Percentiles rank a stretch among this genome's conserved stretches.
Conservation (phyloP, 2,888 invertebrate species). For the Glyphotaelius pellucidus region DNA sequence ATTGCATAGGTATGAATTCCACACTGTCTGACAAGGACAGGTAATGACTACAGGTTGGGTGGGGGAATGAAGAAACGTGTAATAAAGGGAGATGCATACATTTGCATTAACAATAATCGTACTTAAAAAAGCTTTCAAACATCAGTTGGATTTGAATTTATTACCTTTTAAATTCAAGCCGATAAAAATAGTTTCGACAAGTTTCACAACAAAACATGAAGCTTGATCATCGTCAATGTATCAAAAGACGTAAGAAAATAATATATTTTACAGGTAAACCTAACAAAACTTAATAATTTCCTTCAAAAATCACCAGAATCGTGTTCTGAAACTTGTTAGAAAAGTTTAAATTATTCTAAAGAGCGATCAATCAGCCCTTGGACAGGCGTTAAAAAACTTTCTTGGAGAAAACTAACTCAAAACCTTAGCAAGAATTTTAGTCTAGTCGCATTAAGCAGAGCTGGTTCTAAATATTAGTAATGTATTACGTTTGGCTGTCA, state of each 20-base stretch:
- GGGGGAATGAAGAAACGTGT: no score
- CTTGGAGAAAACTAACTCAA: background rate
- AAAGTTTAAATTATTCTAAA: constrained; percentile 4
- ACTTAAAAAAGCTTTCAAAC: no score
- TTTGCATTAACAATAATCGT: no score
- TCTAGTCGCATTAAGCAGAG: background rate
- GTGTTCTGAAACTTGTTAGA: background rate
- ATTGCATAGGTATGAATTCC: no score
- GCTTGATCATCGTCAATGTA: no score
- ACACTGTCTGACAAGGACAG: no score
- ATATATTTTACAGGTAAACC: background rate
- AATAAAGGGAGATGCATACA: no score
- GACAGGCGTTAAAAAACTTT: constrained; percentile 27
- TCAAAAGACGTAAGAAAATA: background rate
- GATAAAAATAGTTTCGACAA: no score
- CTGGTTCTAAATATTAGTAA: background rate
- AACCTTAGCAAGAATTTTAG: background rate
- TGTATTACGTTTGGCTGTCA: background rate
- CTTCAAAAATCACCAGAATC: background rate
- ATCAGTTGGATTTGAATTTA: no score
- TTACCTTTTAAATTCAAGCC: no score
- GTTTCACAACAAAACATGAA: no score
- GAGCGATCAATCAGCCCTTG: constrained; percentile 3
- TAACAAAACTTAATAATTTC: background rate
- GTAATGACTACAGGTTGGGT: no score